Evolutionary conservation across 2,888 invertebrate genomes (phyloP).

Genomic region (Mythimna vitellina): DNA sequence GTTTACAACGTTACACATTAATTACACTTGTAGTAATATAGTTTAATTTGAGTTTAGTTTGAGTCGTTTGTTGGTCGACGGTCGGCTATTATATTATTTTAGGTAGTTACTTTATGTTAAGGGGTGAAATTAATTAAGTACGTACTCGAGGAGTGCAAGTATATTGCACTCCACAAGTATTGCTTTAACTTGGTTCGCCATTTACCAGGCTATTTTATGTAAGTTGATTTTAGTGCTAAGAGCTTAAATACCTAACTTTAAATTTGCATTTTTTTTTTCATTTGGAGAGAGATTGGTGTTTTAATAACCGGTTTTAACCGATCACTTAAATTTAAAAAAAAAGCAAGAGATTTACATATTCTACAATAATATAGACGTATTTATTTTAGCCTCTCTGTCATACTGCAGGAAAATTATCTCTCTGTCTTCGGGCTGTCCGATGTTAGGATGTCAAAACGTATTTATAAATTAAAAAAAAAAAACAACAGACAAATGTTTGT

Average conservation of each 20-base stretch:
- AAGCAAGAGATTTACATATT: no score
- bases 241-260: background rate
- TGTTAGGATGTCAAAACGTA: no score
- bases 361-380: no score
- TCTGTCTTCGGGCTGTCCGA: no score
- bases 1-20: conserved; percentile 54
- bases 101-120: conserved; percentile 27
- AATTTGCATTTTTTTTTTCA: no score
- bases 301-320: no score
- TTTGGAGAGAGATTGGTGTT: no score
- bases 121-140: conserved; percentile 42
- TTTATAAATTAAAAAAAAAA: no score
- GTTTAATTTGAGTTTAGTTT: conserved; percentile 65
- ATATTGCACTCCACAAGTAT: conserved; percentile 10
- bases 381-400: no score
- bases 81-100: conserved; percentile 41
- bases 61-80: conserved; percentile 50
- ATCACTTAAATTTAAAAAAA: no score
- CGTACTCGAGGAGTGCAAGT: conserved; percentile 13
- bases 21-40: conserved; percentile 62
- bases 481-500: no score
- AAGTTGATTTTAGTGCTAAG: background rate
- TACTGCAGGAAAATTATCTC: no score
- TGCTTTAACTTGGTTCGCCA: background rate
- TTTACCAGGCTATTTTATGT: background rate